These are phyloP conservation scores for Cetonia aurata DNA, from an alignment of 2,888 invertebrate genomes.

Conservation along the genomic window DNA sequence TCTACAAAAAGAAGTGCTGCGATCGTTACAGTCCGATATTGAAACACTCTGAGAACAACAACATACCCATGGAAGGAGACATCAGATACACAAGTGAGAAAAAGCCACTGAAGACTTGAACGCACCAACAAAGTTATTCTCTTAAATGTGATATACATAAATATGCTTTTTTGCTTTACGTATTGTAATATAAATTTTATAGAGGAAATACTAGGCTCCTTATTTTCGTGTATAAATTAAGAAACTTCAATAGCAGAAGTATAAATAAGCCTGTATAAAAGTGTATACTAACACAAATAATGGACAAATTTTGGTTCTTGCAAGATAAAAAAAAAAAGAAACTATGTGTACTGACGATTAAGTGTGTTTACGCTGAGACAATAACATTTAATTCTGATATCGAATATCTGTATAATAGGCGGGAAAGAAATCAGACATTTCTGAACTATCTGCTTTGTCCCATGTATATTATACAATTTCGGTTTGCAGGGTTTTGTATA, in stretches of 20 bases:
- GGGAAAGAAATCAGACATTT: conserved; percentile 19
- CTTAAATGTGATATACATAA: conserved; percentile 40
- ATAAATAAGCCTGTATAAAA: conserved; percentile 25
- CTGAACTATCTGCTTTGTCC: conserved; percentile 1
- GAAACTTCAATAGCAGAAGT: conserved; percentile 8
- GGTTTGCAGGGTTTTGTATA: conserved; percentile 38
- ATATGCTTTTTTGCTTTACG: conserved; percentile 39
- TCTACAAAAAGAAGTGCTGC: conserved; percentile 29
- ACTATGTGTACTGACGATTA: conserved; percentile 7
- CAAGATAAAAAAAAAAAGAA: conserved; percentile 7
- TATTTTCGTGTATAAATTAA: conserved; percentile 31
- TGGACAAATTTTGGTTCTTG: conserved; percentile 21
- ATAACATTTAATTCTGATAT: conserved; percentile 37
- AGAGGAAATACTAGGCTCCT: conserved; percentile 28
- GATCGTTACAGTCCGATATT: conserved; percentile 49
- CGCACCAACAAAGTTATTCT: conserved; percentile 31
- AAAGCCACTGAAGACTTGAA: conserved; percentile 40
- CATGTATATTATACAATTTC: conserved; percentile 28
- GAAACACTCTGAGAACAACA: conserved; percentile 48
- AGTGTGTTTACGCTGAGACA: conserved; percentile 34
- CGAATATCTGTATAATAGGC: conserved; percentile 25
- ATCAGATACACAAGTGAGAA: conserved; percentile 35
- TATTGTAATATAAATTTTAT: conserved; percentile 39
- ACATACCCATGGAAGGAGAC: conserved; percentile 43
- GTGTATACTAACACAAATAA: conserved; percentile 21